phyloP scores from a whole-genome alignment of 2,113 vertebrate species.

The Seriola aureovittata region DNA sequence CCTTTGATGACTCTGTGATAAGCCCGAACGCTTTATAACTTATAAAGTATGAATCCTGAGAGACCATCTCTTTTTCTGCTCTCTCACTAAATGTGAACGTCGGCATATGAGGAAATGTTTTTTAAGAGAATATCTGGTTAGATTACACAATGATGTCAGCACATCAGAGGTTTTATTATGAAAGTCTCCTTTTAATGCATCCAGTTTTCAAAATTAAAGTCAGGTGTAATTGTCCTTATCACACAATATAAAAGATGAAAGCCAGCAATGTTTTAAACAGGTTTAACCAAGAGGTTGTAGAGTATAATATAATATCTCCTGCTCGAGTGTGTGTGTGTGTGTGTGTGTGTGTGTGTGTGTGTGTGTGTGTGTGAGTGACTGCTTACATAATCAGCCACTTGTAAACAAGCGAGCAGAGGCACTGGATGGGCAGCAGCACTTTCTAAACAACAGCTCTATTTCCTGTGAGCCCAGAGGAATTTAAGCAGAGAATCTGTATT shows the following conservation, averaged over 20 bases:
- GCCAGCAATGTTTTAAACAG: background rate
- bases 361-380: conserved; percentile 33
- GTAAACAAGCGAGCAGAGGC: conserved; percentile 43
- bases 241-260: background rate
- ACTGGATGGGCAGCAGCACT: conserved; percentile 1
- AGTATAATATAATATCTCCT: background rate
- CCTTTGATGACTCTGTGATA: background rate
- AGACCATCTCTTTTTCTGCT: background rate
- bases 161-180: background rate
- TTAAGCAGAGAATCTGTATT: background rate
- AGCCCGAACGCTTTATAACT: background rate
- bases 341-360: conserved; percentile 44
- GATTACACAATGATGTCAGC: background rate
- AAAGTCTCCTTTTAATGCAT: background rate
- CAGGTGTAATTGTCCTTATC: background rate
- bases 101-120: background rate
- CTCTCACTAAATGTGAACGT: background rate
- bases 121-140: background rate
- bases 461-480: conserved; percentile 42
- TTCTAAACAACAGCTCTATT: conserved; percentile 28
- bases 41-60: background rate
- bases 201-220: background rate
- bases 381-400: conserved; percentile 49
- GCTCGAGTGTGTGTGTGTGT: conserved; percentile 2
- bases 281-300: background rate